These are phyloP conservation scores for Steinernema khuongi DNA, from an alignment of 1,140 invertebrate genomes.

Conservation along the genomic window DNA sequence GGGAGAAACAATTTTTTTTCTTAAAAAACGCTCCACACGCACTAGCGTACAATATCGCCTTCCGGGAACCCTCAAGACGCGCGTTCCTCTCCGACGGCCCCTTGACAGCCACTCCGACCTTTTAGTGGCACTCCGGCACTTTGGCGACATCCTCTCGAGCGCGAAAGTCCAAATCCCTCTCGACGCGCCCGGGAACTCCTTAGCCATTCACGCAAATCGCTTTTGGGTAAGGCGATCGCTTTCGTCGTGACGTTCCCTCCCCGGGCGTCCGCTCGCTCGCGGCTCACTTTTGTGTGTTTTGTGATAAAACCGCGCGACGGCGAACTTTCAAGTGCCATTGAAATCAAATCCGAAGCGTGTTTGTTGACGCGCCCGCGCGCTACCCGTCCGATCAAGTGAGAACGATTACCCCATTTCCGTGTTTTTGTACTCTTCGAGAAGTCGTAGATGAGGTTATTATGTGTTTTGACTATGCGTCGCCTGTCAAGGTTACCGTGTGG, in stretches of 20 bases:
- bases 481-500: too few relatives aligned
- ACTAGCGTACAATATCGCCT: too few relatives aligned
- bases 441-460: too few relatives aligned
- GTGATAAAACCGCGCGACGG: constrained; percentile 8
- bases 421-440: too few relatives aligned
- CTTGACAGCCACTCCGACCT: neutral
- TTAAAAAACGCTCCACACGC: too few relatives aligned
- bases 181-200: neutral
- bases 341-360: constrained; percentile 7
- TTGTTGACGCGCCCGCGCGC: neutral
- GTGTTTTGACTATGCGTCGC: too few relatives aligned
- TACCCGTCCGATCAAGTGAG: constrained; percentile 13
- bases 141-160: constrained; percentile 7
- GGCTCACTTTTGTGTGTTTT: constrained; percentile 11
- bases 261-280: neutral
- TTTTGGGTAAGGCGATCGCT: neutral
- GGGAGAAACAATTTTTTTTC: too few relatives aligned
- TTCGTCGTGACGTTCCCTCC: neutral
- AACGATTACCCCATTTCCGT: constrained; percentile 13
- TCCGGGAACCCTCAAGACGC: too few relatives aligned
- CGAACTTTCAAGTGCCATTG: constrained; percentile 15
- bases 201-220: constrained; percentile 1
- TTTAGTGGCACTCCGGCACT: neutral
- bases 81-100: too few relatives aligned
- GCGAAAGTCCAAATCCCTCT: constrained; percentile 2